These are phyloP conservation scores for Mola mola DNA, from an alignment of 2,113 vertebrate genomes.

Conservation along the genomic window DNA sequence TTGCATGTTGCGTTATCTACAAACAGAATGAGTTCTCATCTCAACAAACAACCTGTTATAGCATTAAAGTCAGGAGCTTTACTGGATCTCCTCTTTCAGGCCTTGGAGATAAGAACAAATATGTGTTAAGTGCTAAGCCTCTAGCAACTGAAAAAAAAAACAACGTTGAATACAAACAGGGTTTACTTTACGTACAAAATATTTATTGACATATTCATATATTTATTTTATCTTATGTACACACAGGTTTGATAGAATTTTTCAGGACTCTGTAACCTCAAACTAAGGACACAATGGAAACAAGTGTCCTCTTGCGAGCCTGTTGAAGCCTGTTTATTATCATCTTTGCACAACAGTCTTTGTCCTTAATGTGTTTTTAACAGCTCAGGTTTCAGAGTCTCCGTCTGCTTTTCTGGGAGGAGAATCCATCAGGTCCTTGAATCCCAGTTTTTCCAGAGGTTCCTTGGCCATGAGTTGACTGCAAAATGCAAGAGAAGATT, in stretches of 20 bases:
- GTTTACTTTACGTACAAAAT: conserved; percentile 32
- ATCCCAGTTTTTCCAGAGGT: conserved; percentile 91
- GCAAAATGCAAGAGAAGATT: conserved; percentile 2
- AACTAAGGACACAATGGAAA: background rate
- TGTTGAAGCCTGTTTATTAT: background rate
- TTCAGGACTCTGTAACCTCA: background rate
- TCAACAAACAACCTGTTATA: too few relatives aligned
- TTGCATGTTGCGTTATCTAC: too few relatives aligned
- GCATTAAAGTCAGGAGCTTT: too few relatives aligned
- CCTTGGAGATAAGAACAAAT: too few relatives aligned
- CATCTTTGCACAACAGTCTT: background rate
- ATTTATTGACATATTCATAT: conserved; percentile 43
- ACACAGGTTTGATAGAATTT: too few relatives aligned
- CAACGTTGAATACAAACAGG: background rate
- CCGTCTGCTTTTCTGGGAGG: conserved; percentile 65
- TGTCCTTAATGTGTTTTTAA: too few relatives aligned
- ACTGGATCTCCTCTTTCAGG: too few relatives aligned
- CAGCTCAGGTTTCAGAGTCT: conserved; percentile 56
- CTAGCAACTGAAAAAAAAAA: too few relatives aligned
- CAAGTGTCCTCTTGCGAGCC: too few relatives aligned
- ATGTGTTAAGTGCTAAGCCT: too few relatives aligned
- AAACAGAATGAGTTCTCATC: too few relatives aligned
- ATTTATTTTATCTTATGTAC: conserved; percentile 48
- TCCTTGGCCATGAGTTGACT: conserved; percentile 95
- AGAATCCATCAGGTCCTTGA: conserved; percentile 84